Percentiles rank a stretch among this genome's conserved stretches.
Evolutionary conservation across 2,113 vertebrate species (phyloP).

Genomic region (Daboia siamensis): DNA sequence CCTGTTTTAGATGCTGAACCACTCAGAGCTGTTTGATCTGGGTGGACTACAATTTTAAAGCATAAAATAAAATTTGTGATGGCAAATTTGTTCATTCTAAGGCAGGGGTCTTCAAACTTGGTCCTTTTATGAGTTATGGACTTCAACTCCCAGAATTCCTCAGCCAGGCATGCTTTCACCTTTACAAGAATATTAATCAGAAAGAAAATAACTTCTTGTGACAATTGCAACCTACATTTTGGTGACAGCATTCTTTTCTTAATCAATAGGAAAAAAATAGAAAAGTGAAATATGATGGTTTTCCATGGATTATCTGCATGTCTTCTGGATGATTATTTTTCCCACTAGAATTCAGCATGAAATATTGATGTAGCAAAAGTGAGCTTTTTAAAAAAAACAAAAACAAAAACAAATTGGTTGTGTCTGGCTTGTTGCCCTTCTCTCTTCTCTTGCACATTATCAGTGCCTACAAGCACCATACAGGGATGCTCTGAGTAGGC

Average conservation of each 20-base stretch:
- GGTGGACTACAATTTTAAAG: neutral
- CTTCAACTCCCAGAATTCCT: no score
- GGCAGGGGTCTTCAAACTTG: no score
- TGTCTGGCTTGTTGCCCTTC: constrained; percentile 37
- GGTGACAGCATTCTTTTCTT: constrained; percentile 32
- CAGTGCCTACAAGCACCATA: constrained; percentile 28
- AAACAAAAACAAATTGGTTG: constrained; percentile 39
- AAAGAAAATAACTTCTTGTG: constrained; percentile 45
- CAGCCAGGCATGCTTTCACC: neutral
- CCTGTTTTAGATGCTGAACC: neutral
- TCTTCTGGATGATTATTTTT: constrained; percentile 25
- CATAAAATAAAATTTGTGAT: neutral
- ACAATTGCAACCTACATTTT: constrained; percentile 19
- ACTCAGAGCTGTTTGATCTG: neutral
- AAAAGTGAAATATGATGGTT: constrained; percentile 33
- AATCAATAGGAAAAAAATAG: constrained; percentile 1
- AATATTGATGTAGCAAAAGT: constrained; percentile 32
- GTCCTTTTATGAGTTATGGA: no score
- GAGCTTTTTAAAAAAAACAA: constrained; percentile 37
- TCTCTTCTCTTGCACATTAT: constrained; percentile 34
- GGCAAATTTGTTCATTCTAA: neutral
- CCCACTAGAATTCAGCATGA: neutral
- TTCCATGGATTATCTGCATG: neutral
- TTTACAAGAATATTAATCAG: constrained; percentile 49
- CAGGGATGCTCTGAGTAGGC: constrained; percentile 1